These are phyloP conservation scores for Sinocyclocheilus maitianheensis DNA, from an alignment of 2,113 vertebrate genomes.

Conservation along the genomic window DNA sequence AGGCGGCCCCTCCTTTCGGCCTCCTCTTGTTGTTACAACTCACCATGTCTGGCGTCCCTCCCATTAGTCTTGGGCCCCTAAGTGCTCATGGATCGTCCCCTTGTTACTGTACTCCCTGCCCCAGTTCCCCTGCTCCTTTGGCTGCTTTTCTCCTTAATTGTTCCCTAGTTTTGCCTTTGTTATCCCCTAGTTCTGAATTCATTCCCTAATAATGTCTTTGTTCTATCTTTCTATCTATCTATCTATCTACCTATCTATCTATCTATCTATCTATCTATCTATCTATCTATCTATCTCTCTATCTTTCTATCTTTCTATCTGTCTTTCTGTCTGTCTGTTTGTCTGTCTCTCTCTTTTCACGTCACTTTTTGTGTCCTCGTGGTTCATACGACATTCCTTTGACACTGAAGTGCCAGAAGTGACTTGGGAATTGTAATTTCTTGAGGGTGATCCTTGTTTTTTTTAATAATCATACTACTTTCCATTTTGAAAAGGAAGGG, in stretches of 20 bases:
- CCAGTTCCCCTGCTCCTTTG: slow-evolving; percentile 5
- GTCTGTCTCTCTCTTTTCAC: no score
- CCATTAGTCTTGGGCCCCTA: slow-evolving; percentile 14
- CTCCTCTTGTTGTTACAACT: slow-evolving; percentile 48
- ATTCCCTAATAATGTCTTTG: not conserved
- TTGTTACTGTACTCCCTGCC: not conserved
- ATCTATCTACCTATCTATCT: no score
- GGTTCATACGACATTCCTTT: not conserved
- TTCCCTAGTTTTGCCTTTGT: no score
- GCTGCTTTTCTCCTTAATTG: not conserved
- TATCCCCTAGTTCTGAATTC: not conserved
- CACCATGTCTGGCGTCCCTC: slow-evolving; percentile 50
- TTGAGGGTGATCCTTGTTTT: not conserved
- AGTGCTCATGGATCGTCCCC: slow-evolving; percentile 25
- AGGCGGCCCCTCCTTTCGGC: slow-evolving; percentile 59
- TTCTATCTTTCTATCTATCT: not conserved
- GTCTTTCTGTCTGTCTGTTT: no score
- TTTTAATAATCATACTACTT: not conserved
- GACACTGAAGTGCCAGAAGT: not conserved
- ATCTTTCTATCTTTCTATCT: not conserved
- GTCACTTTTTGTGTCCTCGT: no score
- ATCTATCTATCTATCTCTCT: not conserved
- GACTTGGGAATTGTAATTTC: not conserved
- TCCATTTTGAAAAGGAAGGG: not conserved
- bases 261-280: no score